Evolutionary conservation across 2,113 vertebrate species (phyloP), one percentile per base, ranked within the genome.

Genomic region (Loxodonta africana): DNA sequence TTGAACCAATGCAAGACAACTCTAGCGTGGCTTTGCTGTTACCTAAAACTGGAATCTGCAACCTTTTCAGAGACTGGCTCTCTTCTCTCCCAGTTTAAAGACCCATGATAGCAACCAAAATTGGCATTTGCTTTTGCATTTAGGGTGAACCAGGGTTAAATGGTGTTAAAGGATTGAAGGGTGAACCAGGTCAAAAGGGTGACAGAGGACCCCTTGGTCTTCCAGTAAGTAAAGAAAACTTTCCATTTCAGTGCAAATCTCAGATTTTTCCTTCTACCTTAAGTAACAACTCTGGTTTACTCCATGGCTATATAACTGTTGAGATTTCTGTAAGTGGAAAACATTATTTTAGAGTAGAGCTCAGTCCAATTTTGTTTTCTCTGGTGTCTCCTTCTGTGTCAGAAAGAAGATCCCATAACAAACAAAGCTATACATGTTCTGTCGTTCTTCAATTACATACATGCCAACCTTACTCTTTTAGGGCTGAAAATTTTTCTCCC

Each of bases 201-300:
- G 99, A 99, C 99, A 99, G 99, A 98, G 99, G 99, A 98, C 99
- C 99, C 97, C 99, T 99, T 98, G 99, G 99, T 98, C 99, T 99
- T 98, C 99, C 99, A 97, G 99, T 99, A 99, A 99, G 99, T 99
- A 99, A 98, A 98, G 98, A 98, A 97, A 0, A 98, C 97, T 99
- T 97, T 98, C 99, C 98, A 97, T 99, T 98, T 98, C 95, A 92
- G 98, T 98, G 91, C 97, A 98, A 98, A 99, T 97, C 95, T 96
- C 98, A 97, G 95, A 97, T 95, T 96, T 98, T 91, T 98, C 96
- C 98, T 98, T 98, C 98, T 98, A 41, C 95, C 98, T 92, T 95
- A 80, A 67, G 95, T 95, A 97, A 92, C 95, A 97, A 71, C 96
- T 98, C 98, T 97, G 96, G 97, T 98, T 98, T 98, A 98, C 98